These are phyloP conservation scores for Zaprionus obscuricornis DNA, from an alignment of 2,888 invertebrate genomes.

Conservation along the genomic window DNA sequence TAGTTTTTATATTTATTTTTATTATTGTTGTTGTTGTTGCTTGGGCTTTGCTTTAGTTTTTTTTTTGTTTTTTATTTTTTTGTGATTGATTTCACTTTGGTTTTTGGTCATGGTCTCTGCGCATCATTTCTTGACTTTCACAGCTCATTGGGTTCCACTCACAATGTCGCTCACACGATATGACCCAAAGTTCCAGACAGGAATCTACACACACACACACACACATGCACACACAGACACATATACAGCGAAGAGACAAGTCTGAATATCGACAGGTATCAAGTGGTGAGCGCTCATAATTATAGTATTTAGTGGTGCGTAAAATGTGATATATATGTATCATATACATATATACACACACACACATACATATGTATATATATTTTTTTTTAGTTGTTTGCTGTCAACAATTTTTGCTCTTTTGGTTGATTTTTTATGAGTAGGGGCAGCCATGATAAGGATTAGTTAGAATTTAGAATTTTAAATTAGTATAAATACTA, in stretches of 20 bases:
- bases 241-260: conserved; percentile 35
- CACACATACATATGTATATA: conserved; percentile 12
- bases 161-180: conserved; percentile 64
- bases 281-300: conserved; percentile 67
- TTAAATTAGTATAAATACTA: not conserved
- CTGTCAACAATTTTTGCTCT: conserved; percentile 21
- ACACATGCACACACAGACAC: not conserved
- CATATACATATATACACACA: too few species aligned
- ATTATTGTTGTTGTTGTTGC: conserved; percentile 12
- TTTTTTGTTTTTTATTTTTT: too few species aligned
- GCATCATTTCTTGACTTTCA: conserved; percentile 71
- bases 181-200: conserved; percentile 1
- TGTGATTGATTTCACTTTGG: conserved; percentile 68
- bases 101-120: conserved; percentile 38
- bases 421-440: not conserved
- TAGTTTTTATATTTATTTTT: conserved; percentile 4
- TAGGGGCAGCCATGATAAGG: conserved; percentile 30
- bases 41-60: conserved; percentile 19
- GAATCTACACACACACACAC: conserved; percentile 16
- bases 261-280: conserved; percentile 71
- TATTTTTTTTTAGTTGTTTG: conserved; percentile 16
- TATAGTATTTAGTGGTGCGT: conserved; percentile 73
- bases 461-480: not conserved
- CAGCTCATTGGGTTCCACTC: conserved; percentile 68
- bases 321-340: conserved; percentile 64